A percentile compares a stretch with the other conserved stretches of the same genome.
Evolutionary conservation across 2,797 vertebrate genomes (phyloP).

Genomic region (Lepus oiostolus): DNA sequence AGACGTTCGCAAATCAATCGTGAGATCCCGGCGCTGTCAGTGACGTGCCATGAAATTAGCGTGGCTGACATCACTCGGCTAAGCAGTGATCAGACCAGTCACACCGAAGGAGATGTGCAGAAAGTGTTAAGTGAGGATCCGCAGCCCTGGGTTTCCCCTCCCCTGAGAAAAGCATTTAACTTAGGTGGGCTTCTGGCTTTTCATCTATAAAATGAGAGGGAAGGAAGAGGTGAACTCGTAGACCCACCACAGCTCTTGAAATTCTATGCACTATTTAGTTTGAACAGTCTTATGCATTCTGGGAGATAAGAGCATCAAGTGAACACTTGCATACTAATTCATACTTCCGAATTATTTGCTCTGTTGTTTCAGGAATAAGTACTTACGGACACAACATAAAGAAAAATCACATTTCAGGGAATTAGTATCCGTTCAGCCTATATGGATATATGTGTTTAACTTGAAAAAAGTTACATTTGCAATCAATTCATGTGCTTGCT

Average conservation of each 20-base stretch:
- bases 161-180: background rate
- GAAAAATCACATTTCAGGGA: background rate
- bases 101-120: slow-evolving; percentile 1
- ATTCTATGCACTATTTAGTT: slow-evolving; percentile 62
- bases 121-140: slow-evolving; percentile 15
- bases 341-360: slow-evolving; percentile 38
- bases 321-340: slow-evolving; percentile 50
- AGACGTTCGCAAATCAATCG: background rate
- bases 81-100: slow-evolving; percentile 53
- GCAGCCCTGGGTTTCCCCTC: slow-evolving; percentile 15
- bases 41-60: slow-evolving; percentile 33
- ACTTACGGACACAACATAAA: background rate
- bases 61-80: slow-evolving; percentile 28
- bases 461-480: background rate
- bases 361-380: slow-evolving; percentile 52
- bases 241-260: slow-evolving; percentile 59
- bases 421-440: slow-evolving; percentile 8
- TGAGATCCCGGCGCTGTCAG: background rate
- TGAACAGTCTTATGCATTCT: slow-evolving; percentile 48
- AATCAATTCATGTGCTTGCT: slow-evolving; percentile 9
- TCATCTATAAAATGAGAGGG: slow-evolving; percentile 69
- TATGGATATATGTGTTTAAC: background rate
- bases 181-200: slow-evolving; percentile 54
- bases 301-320: background rate
- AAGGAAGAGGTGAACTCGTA: slow-evolving; percentile 51